phyloP scores from a whole-genome alignment of 2,797 vertebrate species.

The Rhinoraja longicauda region DNA sequence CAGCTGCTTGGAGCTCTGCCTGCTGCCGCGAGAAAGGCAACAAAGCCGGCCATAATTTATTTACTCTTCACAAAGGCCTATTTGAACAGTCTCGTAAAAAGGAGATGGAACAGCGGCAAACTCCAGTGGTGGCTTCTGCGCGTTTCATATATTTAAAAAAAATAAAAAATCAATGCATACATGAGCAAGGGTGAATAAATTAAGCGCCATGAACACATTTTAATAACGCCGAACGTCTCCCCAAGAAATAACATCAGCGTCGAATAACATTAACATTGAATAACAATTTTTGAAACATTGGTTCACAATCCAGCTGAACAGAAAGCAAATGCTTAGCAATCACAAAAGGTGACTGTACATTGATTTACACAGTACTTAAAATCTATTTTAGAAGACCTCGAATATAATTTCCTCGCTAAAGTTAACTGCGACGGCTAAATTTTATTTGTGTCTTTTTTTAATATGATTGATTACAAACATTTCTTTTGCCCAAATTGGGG shows the following conservation, averaged over 20 bases:
- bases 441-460: neutral
- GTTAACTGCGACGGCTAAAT: neutral
- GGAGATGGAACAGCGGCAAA: constrained; percentile 44
- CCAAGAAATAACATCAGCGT: constrained; percentile 24
- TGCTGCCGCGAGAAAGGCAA: constrained; percentile 62
- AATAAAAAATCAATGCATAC: constrained; percentile 31
- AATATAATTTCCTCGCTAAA: neutral
- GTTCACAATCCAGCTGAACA: neutral
- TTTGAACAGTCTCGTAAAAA: constrained; percentile 65
- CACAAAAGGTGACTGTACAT: constrained; percentile 23
- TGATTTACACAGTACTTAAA: constrained; percentile 36
- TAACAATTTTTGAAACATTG: neutral
- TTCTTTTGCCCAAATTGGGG: too few relatives aligned
- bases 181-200: constrained; percentile 6
- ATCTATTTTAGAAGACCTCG: constrained; percentile 8
- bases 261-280: neutral
- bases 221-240: neutral
- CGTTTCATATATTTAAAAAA: neutral
- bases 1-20: constrained; percentile 66
- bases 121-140: constrained; percentile 25
- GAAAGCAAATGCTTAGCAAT: constrained; percentile 33
- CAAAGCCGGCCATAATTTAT: constrained; percentile 69
- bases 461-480: neutral
- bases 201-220: constrained; percentile 16
- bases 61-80: constrained; percentile 69